A percentile compares a stretch with the other conserved stretches of the same genome.
Conservation (phyloP, 1,140 invertebrate species). For the Plodia interpunctella region DNA sequence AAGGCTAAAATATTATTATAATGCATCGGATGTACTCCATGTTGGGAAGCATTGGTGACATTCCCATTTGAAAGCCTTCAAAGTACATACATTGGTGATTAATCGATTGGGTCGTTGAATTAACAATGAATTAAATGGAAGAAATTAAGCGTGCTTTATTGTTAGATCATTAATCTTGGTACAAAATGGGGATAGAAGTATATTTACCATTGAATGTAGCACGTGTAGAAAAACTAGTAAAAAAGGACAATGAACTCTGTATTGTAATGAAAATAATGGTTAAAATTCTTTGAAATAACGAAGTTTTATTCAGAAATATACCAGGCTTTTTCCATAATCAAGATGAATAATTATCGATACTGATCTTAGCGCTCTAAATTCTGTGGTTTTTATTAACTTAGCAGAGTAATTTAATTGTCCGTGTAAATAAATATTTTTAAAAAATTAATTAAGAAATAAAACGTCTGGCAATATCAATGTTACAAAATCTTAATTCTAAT, state of each 20-base stretch:
- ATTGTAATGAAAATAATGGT: not conserved
- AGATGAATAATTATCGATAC: no score
- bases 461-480: no score
- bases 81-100: slow-evolving; percentile 9
- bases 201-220: not conserved
- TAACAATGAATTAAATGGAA: slow-evolving; percentile 12
- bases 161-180: slow-evolving; percentile 9
- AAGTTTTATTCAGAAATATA: no score
- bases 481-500: no score
- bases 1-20: not conserved
- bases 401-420: no score
- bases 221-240: not conserved
- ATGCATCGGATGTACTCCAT: not conserved
- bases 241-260: slow-evolving; percentile 1
- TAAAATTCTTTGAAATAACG: no score
- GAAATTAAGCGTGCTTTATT: slow-evolving; percentile 14
- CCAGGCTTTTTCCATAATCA: no score
- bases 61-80: slow-evolving; percentile 3
- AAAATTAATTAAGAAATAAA: no score
- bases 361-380: no score
- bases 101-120: slow-evolving; percentile 8
- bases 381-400: no score
- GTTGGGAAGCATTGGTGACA: not conserved
- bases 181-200: slow-evolving; percentile 5
- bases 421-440: no score